A percentile compares a stretch with the other conserved stretches of the same genome.
These are phyloP conservation scores for Peucedramus taeniatus DNA, from an alignment of 2,113 vertebrate species.

Conservation along the genomic window DNA sequence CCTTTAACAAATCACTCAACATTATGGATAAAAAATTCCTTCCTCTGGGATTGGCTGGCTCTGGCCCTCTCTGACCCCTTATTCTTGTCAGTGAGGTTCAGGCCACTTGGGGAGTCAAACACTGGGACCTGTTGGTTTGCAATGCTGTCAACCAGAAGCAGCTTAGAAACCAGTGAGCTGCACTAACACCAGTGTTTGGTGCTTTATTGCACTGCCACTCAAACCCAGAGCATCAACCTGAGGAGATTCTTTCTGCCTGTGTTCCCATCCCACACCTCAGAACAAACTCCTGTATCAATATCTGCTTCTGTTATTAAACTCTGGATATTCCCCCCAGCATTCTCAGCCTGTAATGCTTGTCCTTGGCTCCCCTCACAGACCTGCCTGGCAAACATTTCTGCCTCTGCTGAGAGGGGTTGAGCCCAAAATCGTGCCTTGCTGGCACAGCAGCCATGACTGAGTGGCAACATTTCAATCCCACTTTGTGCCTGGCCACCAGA, in stretches of 20 bases:
- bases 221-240: background rate
- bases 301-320: background rate
- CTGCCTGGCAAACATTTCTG: background rate
- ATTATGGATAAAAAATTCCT: background rate
- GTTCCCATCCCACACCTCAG: background rate
- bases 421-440: background rate
- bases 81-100: background rate
- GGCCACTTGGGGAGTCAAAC: rapidly evolving
- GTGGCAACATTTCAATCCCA: conserved; percentile 4
- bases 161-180: background rate
- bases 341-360: background rate
- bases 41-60: background rate
- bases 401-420: background rate
- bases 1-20: background rate
- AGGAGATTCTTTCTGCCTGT: background rate
- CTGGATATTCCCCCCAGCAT: background rate
- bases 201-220: background rate
- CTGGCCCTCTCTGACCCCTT: background rate
- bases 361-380: background rate
- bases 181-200: rapidly evolving
- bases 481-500: conserved; percentile 32
- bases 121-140: background rate
- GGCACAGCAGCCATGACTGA: background rate
- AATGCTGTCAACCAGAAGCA: background rate
- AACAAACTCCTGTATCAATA: background rate